Evolutionary conservation across 1,140 invertebrate genomes (phyloP).

Genomic region (Helicoverpa zea): DNA sequence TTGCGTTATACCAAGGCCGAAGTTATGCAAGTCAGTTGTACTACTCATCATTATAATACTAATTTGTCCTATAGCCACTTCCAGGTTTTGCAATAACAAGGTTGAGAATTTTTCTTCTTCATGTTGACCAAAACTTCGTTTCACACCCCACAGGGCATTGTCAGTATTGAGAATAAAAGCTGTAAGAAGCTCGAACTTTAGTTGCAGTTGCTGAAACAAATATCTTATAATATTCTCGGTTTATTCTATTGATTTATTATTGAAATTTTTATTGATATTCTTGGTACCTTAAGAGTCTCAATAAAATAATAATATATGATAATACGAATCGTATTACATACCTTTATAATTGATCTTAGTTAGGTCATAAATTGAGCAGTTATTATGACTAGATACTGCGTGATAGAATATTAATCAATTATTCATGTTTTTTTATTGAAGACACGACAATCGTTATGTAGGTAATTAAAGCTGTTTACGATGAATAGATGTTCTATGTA

Average conservation of each 20-base stretch:
- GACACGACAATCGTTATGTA: neutral
- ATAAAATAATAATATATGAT: too few relatives aligned
- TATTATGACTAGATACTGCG: constrained; percentile 5
- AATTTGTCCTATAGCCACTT: neutral
- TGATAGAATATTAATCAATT: constrained; percentile 11
- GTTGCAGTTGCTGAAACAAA: too few relatives aligned
- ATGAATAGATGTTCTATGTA: neutral
- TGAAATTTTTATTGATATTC: too few relatives aligned
- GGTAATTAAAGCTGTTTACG: neutral
- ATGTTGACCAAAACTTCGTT: too few relatives aligned
- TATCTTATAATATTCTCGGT: too few relatives aligned
- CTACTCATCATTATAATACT: neutral
- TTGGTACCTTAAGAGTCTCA: too few relatives aligned
- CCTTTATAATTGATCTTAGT: neutral
- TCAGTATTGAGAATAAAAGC: too few relatives aligned
- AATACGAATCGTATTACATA: neutral
- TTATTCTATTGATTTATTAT: too few relatives aligned
- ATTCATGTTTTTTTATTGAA: constrained; percentile 4
- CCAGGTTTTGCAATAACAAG: too few relatives aligned
- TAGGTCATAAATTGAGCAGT: constrained; percentile 11
- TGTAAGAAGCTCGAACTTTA: too few relatives aligned
- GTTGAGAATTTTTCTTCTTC: too few relatives aligned
- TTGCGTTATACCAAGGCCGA: constrained; percentile 87
- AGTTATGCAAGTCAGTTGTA: constrained; percentile 85
- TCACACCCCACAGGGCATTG: too few relatives aligned